Percentiles rank a stretch among this genome's conserved stretches.
These are phyloP conservation scores for Plebejus argus DNA, from an alignment of 2,888 invertebrate species.

Conservation along the genomic window DNA sequence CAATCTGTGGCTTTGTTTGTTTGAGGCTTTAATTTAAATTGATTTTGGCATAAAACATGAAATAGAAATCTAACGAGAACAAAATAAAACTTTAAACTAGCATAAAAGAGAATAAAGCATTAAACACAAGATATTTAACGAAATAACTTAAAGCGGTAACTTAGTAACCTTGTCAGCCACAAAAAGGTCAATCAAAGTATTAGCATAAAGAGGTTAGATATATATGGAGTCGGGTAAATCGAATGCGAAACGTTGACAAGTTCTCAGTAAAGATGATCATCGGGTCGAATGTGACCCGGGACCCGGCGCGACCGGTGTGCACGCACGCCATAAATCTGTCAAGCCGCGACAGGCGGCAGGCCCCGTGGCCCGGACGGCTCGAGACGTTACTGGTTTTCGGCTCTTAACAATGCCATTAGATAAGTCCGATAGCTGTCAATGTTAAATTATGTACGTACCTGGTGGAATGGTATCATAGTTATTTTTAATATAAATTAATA, in stretches of 20 bases:
- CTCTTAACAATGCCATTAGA: conserved; percentile 24
- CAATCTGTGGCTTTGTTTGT: background rate
- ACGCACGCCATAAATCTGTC: conserved; percentile 75
- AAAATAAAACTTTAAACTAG: background rate
- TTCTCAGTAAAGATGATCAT: conserved; percentile 21
- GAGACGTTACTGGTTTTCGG: conserved; percentile 28
- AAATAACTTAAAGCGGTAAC: background rate
- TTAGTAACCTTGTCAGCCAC: conserved; percentile 11
- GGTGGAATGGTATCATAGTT: conserved; percentile 11
- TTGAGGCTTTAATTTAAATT: too few relatives aligned
- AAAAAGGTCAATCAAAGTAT: conserved; percentile 28
- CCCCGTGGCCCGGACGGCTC: conserved; percentile 52
- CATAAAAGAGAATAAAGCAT: background rate
- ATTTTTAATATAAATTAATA: conserved; percentile 16
- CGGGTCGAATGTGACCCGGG: conserved; percentile 7
- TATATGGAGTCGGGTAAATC: conserved; percentile 17
- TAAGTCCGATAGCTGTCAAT: conserved; percentile 21
- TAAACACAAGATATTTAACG: background rate
- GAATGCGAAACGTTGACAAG: conserved; percentile 1
- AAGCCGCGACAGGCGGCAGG: conserved; percentile 56
- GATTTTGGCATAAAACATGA: too few relatives aligned
- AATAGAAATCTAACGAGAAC: background rate
- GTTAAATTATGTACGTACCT: conserved; percentile 19
- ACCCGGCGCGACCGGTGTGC: conserved; percentile 46
- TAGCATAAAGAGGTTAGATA: conserved; percentile 1